Conservation (phyloP, 2,888 invertebrate species). For the Drosophila mercatorum region DNA sequence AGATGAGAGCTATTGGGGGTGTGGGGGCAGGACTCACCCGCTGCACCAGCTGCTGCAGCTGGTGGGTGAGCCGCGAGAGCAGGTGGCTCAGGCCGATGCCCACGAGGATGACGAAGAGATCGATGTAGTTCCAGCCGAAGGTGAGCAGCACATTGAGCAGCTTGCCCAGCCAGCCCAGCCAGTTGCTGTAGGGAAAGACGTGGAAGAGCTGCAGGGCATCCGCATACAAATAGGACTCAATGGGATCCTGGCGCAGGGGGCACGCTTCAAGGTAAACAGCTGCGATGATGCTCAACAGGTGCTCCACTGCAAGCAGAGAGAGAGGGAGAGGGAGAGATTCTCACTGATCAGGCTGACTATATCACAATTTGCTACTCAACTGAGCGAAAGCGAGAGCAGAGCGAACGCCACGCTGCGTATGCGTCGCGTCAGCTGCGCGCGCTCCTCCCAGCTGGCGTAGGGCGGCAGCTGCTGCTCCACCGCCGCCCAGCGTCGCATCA, state of each 20-base stretch:
- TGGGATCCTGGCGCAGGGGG: constrained; percentile 71
- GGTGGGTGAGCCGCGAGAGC: constrained; percentile 87
- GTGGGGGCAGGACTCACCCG: constrained; percentile 23
- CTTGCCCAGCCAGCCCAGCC: constrained; percentile 81
- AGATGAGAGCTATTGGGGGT: neutral
- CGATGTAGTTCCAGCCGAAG: constrained; percentile 90
- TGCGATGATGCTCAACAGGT: constrained; percentile 81
- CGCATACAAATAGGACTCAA: constrained; percentile 75
- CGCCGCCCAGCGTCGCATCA: constrained; percentile 81
- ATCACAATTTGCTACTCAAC: constrained; percentile 53
- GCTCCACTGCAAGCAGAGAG: constrained; percentile 72
- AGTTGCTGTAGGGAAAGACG: constrained; percentile 73
- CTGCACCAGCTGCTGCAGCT: constrained; percentile 76
- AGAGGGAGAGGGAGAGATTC: neutral
- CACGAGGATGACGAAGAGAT: constrained; percentile 89
- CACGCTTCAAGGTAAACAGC: constrained; percentile 80
- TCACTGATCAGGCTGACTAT: neutral
- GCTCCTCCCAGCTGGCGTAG: constrained; percentile 53
- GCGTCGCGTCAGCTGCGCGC: constrained; percentile 59
- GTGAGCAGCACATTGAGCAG: constrained; percentile 87
- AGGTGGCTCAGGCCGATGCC: constrained; percentile 88
- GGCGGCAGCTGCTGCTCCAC: constrained; percentile 76
- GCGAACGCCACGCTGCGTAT: constrained; percentile 70
- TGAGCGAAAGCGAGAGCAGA: constrained; percentile 74
- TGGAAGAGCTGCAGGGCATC: constrained; percentile 73